Percentiles rank a stretch among this genome's conserved stretches.
phyloP scores from a whole-genome alignment of 2,113 vertebrate species.

The Apodemus sylvaticus region DNA sequence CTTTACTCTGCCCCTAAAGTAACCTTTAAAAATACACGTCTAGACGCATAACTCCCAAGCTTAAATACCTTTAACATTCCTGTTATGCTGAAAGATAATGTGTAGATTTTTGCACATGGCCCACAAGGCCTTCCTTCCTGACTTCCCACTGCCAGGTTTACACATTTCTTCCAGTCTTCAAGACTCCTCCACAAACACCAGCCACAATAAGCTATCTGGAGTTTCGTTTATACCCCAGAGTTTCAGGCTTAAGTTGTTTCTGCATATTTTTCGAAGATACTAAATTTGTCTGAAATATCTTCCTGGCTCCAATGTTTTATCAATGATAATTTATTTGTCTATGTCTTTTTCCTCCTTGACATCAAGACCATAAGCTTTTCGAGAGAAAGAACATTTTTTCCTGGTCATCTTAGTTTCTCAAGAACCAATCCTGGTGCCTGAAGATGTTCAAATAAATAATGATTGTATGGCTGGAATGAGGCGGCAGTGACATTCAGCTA shows the following conservation, averaged over 20 bases:
- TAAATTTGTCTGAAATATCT: not conserved
- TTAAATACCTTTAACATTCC: not conserved
- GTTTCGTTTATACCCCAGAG: not conserved
- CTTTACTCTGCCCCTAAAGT: not conserved
- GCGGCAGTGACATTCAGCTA: not conserved
- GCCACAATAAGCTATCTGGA: not conserved
- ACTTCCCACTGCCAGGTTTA: not conserved
- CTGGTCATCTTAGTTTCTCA: not conserved
- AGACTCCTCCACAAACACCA: not conserved
- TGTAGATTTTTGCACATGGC: not conserved
- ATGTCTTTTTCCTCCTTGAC: not conserved
- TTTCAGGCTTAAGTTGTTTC: not conserved
- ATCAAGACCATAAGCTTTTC: not conserved
- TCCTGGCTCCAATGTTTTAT: not conserved
- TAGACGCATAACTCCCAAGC: not conserved
- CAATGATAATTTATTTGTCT: not conserved
- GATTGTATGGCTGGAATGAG: not conserved
- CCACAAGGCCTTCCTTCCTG: not conserved
- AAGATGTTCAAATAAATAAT: conserved; percentile 23
- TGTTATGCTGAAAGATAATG: not conserved
- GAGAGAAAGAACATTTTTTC: not conserved
- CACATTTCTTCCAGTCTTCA: not conserved
- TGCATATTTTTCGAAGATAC: not conserved
- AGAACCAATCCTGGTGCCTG: not conserved
- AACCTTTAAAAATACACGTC: not conserved